Conservation (phyloP, 2,888 invertebrate genomes). For the Neoaliturus tenellus region DNA sequence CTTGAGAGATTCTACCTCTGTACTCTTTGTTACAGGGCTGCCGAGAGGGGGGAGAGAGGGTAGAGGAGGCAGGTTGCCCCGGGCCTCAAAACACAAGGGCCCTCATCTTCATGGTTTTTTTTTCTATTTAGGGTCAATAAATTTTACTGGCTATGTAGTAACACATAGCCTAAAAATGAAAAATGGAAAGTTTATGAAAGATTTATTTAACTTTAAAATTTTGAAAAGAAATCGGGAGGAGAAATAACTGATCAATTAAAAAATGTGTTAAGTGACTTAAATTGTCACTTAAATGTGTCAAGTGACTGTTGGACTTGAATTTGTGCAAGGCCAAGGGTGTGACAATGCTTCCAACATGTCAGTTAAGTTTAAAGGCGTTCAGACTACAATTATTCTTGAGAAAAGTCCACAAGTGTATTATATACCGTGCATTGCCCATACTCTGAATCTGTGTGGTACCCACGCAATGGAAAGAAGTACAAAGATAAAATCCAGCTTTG, state of each 20-base stretch:
- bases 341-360: conserved; percentile 5
- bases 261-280: background rate
- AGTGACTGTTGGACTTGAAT: too few relatives aligned
- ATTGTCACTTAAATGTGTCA: background rate
- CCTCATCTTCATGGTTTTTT: too few relatives aligned
- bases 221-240: background rate
- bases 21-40: too few relatives aligned
- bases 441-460: conserved; percentile 18
- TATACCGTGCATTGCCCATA: background rate
- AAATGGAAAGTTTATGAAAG: background rate
- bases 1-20: too few relatives aligned
- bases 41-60: conserved; percentile 68
- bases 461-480: conserved; percentile 40
- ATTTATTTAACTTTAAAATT: conserved; percentile 11
- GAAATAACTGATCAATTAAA: background rate
- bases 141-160: too few relatives aligned
- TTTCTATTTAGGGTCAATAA: too few relatives aligned
- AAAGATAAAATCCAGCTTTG: conserved; percentile 34
- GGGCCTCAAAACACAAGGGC: too few relatives aligned
- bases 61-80: conserved; percentile 62
- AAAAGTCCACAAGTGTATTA: background rate
- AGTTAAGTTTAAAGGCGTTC: conserved; percentile 17
- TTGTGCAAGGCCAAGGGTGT: background rate
- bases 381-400: background rate
- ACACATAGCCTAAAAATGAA: background rate